Conservation (phyloP, 2,797 vertebrate species). For the Pangasius krempfi region DNA sequence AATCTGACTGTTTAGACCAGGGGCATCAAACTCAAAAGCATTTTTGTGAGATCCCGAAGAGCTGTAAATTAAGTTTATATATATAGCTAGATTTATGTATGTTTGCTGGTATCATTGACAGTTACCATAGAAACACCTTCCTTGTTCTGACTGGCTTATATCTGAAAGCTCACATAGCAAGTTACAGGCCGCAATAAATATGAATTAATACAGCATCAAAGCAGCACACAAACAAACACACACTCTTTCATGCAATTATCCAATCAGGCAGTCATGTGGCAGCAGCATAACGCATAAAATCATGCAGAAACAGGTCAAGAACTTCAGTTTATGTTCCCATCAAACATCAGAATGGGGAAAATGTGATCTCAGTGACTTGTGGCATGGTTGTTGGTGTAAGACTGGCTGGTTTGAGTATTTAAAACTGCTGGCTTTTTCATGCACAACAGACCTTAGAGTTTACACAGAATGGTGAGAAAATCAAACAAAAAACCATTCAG, state of each 20-base stretch:
- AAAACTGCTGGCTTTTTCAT: background rate
- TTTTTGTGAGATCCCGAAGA: no score
- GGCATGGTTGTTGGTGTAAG: background rate
- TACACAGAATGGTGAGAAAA: no score
- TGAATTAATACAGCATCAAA: background rate
- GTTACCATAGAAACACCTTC: background rate
- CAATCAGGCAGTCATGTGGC: background rate
- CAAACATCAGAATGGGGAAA: background rate
- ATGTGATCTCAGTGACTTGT: background rate
- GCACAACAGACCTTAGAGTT: no score
- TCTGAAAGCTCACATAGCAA: background rate
- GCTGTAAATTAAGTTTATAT: no score
- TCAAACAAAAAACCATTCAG: no score
- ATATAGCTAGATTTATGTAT: no score
- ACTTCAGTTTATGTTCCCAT: background rate
- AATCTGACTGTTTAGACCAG: no score
- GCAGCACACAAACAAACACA: background rate
- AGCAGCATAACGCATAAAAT: background rate
- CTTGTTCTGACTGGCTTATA: background rate
- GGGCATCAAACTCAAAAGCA: no score
- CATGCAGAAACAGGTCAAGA: background rate
- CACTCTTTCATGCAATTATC: background rate
- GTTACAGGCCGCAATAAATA: background rate
- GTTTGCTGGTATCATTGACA: background rate
- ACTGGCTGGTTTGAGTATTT: background rate